phyloP scores from a whole-genome alignment of 2,113 vertebrate genomes.

The Anarhynchus alexandrinus region DNA sequence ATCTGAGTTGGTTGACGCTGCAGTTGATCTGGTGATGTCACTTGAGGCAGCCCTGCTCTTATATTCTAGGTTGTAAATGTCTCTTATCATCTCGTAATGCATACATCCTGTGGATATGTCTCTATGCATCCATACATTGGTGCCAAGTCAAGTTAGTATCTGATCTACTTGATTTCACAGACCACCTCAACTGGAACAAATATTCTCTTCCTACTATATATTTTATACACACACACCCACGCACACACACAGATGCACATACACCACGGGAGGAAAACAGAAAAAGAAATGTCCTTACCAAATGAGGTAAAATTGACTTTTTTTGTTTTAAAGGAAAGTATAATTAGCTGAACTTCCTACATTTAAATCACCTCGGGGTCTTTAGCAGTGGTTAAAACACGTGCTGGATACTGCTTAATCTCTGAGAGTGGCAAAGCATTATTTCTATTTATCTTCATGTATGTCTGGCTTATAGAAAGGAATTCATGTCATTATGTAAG shows the following conservation, averaged over 20 bases:
- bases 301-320: background rate
- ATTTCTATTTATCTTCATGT: background rate
- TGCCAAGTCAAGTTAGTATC: conserved; percentile 73
- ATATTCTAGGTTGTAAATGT: conserved; percentile 79
- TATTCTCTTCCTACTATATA: conserved; percentile 16
- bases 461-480: background rate
- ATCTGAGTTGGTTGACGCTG: conserved; percentile 70
- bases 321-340: background rate
- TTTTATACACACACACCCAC: background rate
- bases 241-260: background rate
- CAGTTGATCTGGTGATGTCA: conserved; percentile 81
- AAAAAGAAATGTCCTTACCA: background rate
- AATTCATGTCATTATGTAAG: conserved; percentile 22
- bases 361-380: background rate
- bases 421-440: background rate
- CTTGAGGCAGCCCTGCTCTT: conserved; percentile 74
- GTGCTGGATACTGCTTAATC: background rate
- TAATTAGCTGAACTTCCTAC: background rate
- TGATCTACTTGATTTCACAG: conserved; percentile 70
- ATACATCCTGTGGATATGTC: conserved; percentile 70
- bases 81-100: conserved; percentile 73
- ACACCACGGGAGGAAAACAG: background rate
- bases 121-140: conserved; percentile 68
- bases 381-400: background rate
- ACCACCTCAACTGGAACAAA: conserved; percentile 63